These are phyloP conservation scores for Apamea monoglypha DNA, from an alignment of 2,888 invertebrate genomes.

Conservation along the genomic window DNA sequence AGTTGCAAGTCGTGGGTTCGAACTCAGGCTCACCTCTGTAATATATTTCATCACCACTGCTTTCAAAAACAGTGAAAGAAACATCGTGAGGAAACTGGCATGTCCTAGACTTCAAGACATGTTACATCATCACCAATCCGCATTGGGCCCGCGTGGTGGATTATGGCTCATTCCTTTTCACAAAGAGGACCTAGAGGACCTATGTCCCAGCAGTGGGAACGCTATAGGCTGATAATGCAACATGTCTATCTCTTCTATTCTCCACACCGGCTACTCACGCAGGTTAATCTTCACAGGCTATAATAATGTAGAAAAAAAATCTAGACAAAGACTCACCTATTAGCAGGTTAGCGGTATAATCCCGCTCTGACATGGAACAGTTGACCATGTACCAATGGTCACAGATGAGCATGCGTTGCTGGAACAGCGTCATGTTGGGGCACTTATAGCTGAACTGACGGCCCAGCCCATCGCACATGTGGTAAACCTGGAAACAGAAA, in stretches of 20 bases:
- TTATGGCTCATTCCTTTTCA: no score
- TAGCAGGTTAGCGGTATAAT: slow-evolving; percentile 93
- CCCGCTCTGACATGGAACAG: slow-evolving; percentile 92
- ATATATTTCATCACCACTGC: no score
- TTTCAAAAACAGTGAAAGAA: no score
- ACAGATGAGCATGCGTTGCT: slow-evolving; percentile 95
- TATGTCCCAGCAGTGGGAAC: no score
- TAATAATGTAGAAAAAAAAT: neutral
- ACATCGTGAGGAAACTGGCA: no score
- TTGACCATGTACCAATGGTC: slow-evolving; percentile 96
- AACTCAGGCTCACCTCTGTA: no score
- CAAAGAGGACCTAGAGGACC: no score
- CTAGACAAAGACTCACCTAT: slow-evolving; percentile 89
- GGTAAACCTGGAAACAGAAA: slow-evolving; percentile 91
- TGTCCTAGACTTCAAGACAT: no score
- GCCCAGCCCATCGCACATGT: slow-evolving; percentile 95
- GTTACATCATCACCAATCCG: no score
- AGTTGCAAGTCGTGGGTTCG: no score
- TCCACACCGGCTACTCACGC: neutral
- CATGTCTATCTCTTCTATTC: neutral
- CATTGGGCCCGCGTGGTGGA: no score
- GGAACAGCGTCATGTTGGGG: slow-evolving; percentile 94
- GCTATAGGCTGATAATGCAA: neutral
- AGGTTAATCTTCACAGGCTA: neutral
- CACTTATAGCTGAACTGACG: slow-evolving; percentile 94